phyloP scores from a whole-genome alignment of 1,140 invertebrate species.

The Sycophaga agraensis region DNA sequence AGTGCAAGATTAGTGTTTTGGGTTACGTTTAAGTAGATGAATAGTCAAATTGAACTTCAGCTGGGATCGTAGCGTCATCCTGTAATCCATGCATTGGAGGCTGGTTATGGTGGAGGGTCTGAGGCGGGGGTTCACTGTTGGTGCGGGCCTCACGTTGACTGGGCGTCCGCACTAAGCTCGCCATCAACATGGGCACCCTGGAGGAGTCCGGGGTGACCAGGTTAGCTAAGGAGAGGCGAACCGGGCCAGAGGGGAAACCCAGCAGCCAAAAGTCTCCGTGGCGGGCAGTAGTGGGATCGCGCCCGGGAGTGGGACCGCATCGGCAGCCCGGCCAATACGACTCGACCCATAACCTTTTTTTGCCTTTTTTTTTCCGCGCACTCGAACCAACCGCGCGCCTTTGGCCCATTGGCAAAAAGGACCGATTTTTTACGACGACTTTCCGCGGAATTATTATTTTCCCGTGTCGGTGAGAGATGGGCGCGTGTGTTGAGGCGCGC shows the following conservation, averaged over 20 bases:
- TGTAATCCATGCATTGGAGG: conserved; percentile 93
- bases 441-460: conserved; percentile 6
- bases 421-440: not conserved
- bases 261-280: conserved; percentile 96
- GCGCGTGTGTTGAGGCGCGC: not conserved
- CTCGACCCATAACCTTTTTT: conserved; percentile 74
- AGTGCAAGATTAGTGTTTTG: too few species aligned
- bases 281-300: conserved; percentile 95
- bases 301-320: conserved; percentile 84
- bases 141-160: conserved; percentile 70
- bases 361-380: conserved; percentile 19
- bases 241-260: conserved; percentile 93
- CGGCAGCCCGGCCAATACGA: conserved; percentile 81
- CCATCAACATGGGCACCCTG: conserved; percentile 86
- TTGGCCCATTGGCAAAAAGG: not conserved
- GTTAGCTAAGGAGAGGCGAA: conserved; percentile 91
- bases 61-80: conserved; percentile 84
- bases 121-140: conserved; percentile 75
- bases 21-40: conserved; percentile 16
- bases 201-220: conserved; percentile 80
- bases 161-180: conserved; percentile 84
- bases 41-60: conserved; percentile 48
- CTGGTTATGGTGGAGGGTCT: conserved; percentile 79
- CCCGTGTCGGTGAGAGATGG: not conserved
- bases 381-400: fast-evolving